A percentile compares a stretch with the other conserved stretches of the same genome.
Evolutionary conservation across 2,113 vertebrate genomes (phyloP).

Genomic region (Cottus gobio): DNA sequence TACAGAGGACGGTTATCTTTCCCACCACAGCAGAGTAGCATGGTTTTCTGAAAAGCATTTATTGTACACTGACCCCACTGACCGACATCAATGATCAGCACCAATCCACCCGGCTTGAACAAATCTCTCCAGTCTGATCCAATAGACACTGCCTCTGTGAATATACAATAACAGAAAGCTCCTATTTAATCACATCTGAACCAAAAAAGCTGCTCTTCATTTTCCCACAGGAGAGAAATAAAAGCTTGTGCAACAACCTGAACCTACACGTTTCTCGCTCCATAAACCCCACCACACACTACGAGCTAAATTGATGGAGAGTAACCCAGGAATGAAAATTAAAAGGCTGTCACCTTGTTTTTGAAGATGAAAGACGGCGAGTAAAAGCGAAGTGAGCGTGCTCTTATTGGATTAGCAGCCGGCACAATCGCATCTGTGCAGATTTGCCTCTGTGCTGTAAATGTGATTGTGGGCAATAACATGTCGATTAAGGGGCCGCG

Average conservation of each 20-base stretch:
- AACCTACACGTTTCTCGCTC: conserved; percentile 80
- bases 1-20: background rate
- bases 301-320: conserved; percentile 80
- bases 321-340: conserved; percentile 94
- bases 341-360: conserved; percentile 91
- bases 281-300: conserved; percentile 71
- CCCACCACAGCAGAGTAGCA: background rate
- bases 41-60: background rate
- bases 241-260: conserved; percentile 75
- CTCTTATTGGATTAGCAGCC: conserved; percentile 91
- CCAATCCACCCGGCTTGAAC: conserved; percentile 5
- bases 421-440: conserved; percentile 94
- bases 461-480: conserved; percentile 98
- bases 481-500: conserved; percentile 88
- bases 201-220: conserved; percentile 57
- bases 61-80: conserved; percentile 39
- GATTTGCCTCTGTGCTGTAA: conserved; percentile 94
- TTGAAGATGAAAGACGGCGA: conserved; percentile 85
- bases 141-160: conserved; percentile 62
- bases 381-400: conserved; percentile 85
- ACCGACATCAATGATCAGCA: conserved; percentile 33
- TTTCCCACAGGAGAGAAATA: conserved; percentile 74
- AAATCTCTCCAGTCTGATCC: conserved; percentile 55
- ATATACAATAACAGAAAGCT: conserved; percentile 76
- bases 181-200: conserved; percentile 71